These are phyloP conservation scores for Merluccius polli DNA, from an alignment of 2,797 vertebrate genomes.

Conservation along the genomic window DNA sequence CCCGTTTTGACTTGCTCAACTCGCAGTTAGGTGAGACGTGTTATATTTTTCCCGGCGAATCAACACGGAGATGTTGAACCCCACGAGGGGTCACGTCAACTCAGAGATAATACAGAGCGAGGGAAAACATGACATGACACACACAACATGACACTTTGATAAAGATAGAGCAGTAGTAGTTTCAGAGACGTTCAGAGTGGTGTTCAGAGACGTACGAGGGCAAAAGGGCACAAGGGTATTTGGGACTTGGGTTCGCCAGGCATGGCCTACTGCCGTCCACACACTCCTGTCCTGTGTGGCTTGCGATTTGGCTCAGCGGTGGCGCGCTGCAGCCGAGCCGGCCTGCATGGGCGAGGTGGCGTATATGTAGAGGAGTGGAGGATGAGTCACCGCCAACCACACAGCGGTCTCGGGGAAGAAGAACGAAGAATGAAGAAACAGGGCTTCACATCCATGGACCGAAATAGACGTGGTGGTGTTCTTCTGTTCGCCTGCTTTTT, in stretches of 20 bases:
- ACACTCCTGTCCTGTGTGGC: neutral
- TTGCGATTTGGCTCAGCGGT: constrained; percentile 8
- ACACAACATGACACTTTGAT: too few species aligned
- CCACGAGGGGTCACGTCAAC: too few species aligned
- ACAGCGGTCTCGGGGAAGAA: constrained; percentile 28
- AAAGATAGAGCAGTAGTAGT: too few species aligned
- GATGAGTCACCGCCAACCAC: constrained; percentile 42
- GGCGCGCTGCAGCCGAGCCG: constrained; percentile 6
- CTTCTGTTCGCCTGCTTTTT: constrained; percentile 44
- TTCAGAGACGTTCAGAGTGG: too few species aligned
- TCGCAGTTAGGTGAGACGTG: too few species aligned
- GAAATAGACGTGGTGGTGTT: constrained; percentile 63
- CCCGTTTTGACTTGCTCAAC: too few species aligned
- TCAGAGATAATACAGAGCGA: too few species aligned
- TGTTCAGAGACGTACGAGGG: neutral
- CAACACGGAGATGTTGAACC: too few species aligned
- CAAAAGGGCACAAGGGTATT: neutral
- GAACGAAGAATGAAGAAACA: constrained; percentile 54
- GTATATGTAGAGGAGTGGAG: constrained; percentile 35
- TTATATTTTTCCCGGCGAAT: too few species aligned
- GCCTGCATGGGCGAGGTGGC: constrained; percentile 42
- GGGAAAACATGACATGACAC: too few species aligned
- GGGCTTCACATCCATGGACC: constrained; percentile 42
- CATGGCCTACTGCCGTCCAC: constrained; percentile 6
- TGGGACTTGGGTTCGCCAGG: neutral